These are phyloP conservation scores for Telmatochromis sp. DNA, from an alignment of 2,113 vertebrate species.

Conservation along the genomic window DNA sequence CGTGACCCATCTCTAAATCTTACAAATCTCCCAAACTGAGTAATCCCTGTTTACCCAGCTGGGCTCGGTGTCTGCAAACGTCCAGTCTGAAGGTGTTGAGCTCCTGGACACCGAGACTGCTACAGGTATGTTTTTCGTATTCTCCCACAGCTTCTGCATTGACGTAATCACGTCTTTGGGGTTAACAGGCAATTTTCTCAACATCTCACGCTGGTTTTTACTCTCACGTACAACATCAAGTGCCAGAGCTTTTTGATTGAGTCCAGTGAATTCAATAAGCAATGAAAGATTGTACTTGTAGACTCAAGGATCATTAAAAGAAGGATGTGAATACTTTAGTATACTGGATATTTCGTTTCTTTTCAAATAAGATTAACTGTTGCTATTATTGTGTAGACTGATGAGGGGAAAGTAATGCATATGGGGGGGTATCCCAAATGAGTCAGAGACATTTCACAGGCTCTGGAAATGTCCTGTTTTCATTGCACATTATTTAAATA, in stretches of 20 bases:
- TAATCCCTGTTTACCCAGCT: background rate
- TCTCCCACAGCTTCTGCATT: background rate
- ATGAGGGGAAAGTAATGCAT: background rate
- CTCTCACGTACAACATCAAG: background rate
- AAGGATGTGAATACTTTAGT: background rate
- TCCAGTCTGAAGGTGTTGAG: background rate
- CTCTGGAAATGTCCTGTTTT: background rate
- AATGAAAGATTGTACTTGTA: background rate
- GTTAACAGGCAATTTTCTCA: background rate
- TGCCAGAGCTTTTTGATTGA: background rate
- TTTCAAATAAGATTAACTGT: background rate
- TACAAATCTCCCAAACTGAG: background rate
- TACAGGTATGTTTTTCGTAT: fast-evolving
- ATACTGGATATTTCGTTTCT: fast-evolving
- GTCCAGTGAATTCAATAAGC: background rate
- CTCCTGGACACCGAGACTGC: background rate
- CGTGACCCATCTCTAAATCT: fast-evolving
- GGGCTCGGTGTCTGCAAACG: background rate
- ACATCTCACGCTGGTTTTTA: background rate
- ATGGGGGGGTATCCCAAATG: background rate
- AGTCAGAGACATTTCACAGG: background rate
- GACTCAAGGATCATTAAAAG: background rate
- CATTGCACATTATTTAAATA: background rate
- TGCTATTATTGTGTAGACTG: background rate
- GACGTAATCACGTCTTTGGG: background rate